phyloP scores from a whole-genome alignment of 2,888 invertebrate genomes.

The Eilema depressum region DNA sequence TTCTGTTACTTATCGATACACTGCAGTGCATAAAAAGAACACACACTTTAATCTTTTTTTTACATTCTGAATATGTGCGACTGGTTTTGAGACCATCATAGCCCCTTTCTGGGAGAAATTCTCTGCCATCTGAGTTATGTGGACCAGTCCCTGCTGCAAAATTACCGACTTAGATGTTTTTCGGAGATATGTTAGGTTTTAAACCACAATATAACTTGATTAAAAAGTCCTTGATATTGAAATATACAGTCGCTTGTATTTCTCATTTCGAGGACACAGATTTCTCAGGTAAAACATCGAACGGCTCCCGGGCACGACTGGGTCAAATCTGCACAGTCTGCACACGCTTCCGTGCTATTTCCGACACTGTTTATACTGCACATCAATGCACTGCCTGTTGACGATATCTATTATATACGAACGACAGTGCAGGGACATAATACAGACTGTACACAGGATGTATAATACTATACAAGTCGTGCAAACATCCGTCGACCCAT shows the following conservation, averaged over 20 bases:
- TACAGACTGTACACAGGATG: background rate
- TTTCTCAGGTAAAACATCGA: background rate
- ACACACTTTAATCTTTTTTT: background rate
- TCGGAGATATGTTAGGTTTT: too few species aligned
- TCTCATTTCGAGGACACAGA: background rate
- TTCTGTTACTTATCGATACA: constrained; percentile 39
- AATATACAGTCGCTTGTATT: background rate
- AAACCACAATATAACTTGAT: too few species aligned
- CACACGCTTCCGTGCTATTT: background rate
- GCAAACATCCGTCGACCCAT: background rate
- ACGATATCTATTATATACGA: constrained; percentile 6
- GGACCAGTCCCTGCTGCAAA: too few species aligned
- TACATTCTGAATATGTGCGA: background rate
- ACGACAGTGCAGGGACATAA: background rate
- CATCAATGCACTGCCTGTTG: constrained; percentile 13
- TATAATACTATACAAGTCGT: background rate
- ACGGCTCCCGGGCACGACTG: background rate
- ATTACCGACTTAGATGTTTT: too few species aligned
- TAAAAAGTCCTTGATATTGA: background rate
- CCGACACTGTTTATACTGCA: constrained; percentile 13
- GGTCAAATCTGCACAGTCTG: background rate
- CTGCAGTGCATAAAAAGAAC: constrained; percentile 29
- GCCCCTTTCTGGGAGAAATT: background rate
- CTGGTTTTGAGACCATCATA: too few species aligned
- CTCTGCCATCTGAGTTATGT: background rate